Conservation (phyloP, 2,797 vertebrate species). For the Zenarchopterus dispar region DNA sequence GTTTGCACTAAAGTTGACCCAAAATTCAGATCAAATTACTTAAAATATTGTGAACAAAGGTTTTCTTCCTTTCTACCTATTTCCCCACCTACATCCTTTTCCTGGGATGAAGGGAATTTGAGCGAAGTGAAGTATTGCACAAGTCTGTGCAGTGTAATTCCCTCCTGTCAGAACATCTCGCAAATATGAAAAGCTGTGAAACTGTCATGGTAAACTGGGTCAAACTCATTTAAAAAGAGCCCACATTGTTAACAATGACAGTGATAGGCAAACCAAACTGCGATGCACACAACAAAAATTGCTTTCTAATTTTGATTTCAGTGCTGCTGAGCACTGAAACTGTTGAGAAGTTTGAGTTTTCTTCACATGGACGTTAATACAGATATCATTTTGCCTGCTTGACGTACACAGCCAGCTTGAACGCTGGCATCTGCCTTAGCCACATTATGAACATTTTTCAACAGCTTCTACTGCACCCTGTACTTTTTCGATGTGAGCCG, state of each 20-base stretch:
- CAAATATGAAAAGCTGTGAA: conserved; percentile 53
- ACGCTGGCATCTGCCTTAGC: conserved; percentile 58
- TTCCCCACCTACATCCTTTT: conserved; percentile 44
- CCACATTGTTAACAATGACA: conserved; percentile 42
- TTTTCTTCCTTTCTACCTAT: conserved; percentile 59
- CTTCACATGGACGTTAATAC: conserved; percentile 14
- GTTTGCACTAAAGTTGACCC: conserved; percentile 34
- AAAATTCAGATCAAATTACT: conserved; percentile 48
- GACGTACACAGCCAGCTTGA: conserved; percentile 44
- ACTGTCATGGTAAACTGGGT: conserved; percentile 68
- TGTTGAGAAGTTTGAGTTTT: conserved; percentile 31
- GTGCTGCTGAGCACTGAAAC: conserved; percentile 19
- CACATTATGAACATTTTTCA: conserved; percentile 54
- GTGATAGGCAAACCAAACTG: conserved; percentile 57
- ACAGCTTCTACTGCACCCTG: conserved; percentile 41
- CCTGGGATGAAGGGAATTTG: conserved; percentile 44
- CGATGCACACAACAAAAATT: conserved; percentile 23
- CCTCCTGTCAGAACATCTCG: conserved; percentile 45
- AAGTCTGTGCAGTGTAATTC: conserved; percentile 51
- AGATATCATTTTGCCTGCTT: conserved; percentile 51
- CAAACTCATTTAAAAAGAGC: conserved; percentile 59
- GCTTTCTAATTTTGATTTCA: conserved; percentile 47
- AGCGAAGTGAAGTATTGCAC: conserved; percentile 59
- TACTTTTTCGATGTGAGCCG: conserved; percentile 48
- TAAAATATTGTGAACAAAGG: conserved; percentile 42